These are phyloP conservation scores for Rhamphomyia laevipes DNA, from an alignment of 2,888 invertebrate species.

Conservation along the genomic window DNA sequence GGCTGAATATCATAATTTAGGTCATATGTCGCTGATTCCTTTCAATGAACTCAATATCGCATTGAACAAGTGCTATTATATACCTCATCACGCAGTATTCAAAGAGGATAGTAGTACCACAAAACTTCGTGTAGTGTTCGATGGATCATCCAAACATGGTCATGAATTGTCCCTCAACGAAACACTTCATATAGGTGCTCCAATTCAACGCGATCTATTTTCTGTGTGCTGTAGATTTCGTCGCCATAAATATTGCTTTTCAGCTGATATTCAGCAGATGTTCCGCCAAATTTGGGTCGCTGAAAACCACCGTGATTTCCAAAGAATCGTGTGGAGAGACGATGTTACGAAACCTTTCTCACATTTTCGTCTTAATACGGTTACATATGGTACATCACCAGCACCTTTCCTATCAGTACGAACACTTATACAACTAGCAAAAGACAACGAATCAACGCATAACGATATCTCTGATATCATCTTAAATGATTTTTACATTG, in stretches of 20 bases:
- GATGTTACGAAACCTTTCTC: slow-evolving; percentile 5
- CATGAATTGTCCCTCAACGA: slow-evolving; percentile 8
- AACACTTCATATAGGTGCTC: slow-evolving; percentile 5
- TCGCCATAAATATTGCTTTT: slow-evolving; percentile 9
- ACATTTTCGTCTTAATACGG: slow-evolving; percentile 13
- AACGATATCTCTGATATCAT: slow-evolving; percentile 10
- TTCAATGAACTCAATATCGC: slow-evolving; percentile 3
- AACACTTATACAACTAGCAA: slow-evolving; percentile 10
- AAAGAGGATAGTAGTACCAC: slow-evolving; percentile 12
- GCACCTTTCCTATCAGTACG: slow-evolving; percentile 13
- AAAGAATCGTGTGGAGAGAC: slow-evolving; percentile 12
- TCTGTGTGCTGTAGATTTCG: background rate
- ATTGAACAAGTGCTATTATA: slow-evolving; percentile 6
- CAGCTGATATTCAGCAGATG: slow-evolving; percentile 12
- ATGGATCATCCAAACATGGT: slow-evolving; percentile 5
- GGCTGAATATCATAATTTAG: slow-evolving; percentile 11
- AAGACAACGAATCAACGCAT: slow-evolving; percentile 7
- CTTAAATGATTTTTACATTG: slow-evolving; percentile 13
- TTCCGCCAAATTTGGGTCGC: slow-evolving; percentile 9
- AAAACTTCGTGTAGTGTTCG: slow-evolving; percentile 13
- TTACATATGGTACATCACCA: slow-evolving; percentile 12
- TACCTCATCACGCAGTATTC: slow-evolving; percentile 15
- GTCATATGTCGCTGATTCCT: slow-evolving; percentile 11
- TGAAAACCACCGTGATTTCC: slow-evolving; percentile 7
- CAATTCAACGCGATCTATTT: slow-evolving; percentile 9